Percentiles rank a stretch among this genome's conserved stretches.
Conservation (phyloP, 2,888 invertebrate species). For the Tipula helvola region DNA sequence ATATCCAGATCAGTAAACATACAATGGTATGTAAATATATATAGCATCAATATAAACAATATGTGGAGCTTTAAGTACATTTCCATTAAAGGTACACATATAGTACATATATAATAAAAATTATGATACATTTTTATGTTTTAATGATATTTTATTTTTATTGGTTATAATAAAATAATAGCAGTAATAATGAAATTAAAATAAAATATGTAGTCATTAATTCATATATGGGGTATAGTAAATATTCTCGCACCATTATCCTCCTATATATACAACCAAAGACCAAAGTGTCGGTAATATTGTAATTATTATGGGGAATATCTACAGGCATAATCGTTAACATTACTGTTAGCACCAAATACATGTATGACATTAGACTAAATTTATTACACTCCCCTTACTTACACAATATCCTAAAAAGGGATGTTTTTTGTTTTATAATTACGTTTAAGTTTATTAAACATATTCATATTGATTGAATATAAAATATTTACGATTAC, state of each 20-base stretch:
- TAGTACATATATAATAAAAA: neutral
- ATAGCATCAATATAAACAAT: neutral
- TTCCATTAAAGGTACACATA: neutral
- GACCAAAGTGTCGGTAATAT: neutral
- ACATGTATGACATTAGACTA: neutral
- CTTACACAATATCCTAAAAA: neutral
- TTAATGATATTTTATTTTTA: neutral
- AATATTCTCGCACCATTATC: neutral
- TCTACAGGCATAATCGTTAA: neutral
- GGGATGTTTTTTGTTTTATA: neutral
- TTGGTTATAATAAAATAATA: neutral
- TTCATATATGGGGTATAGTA: neutral
- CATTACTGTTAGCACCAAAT: neutral
- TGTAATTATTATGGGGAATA: neutral
- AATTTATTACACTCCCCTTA: neutral
- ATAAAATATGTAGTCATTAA: neutral
- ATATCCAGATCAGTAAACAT: neutral
- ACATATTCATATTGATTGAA: neutral
- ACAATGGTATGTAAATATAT: neutral
- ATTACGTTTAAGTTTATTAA: neutral
- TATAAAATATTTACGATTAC: neutral
- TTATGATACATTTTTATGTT: slow-evolving; percentile 4
- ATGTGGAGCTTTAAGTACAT: neutral
- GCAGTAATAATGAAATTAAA: neutral
- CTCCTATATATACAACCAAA: neutral